Percentiles rank a stretch among this genome's conserved stretches.
Conservation (phyloP, 1,140 invertebrate species). For the Aphaenogaster rudis region DNA sequence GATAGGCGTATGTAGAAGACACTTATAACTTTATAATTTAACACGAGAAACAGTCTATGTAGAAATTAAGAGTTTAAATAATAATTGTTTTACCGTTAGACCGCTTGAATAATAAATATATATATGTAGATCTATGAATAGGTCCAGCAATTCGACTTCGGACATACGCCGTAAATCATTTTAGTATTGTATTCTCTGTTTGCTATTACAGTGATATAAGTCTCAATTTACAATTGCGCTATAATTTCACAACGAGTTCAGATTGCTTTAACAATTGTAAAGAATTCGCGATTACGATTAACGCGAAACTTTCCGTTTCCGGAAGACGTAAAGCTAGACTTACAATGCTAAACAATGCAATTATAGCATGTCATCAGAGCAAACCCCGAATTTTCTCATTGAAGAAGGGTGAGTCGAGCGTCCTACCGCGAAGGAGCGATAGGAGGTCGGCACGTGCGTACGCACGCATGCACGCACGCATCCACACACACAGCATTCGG, state of each 20-base stretch:
- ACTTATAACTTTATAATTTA: background rate
- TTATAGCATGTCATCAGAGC: background rate
- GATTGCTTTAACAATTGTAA: background rate
- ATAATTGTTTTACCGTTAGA: background rate
- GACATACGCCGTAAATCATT: background rate
- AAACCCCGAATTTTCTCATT: background rate
- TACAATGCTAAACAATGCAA: background rate
- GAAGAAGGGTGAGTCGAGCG: background rate
- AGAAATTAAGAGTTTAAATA: too few species aligned
- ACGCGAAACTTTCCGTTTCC: background rate
- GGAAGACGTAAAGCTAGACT: background rate
- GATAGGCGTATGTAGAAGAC: background rate
- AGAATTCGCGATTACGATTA: slow-evolving; percentile 9
- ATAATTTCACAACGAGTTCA: background rate
- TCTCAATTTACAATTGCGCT: background rate
- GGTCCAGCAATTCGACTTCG: background rate
- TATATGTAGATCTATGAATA: background rate
- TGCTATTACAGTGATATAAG: background rate
- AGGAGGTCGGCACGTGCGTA: background rate
- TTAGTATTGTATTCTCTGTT: background rate
- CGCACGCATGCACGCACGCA: background rate
- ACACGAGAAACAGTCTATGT: background rate
- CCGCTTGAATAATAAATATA: too few species aligned
- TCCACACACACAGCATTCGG: background rate
- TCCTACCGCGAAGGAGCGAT: background rate